Percentiles rank a stretch among this genome's conserved stretches.
These are phyloP conservation scores for Pseudolycoriella hygida DNA, from an alignment of 2,888 invertebrate species.

Conservation along the genomic window DNA sequence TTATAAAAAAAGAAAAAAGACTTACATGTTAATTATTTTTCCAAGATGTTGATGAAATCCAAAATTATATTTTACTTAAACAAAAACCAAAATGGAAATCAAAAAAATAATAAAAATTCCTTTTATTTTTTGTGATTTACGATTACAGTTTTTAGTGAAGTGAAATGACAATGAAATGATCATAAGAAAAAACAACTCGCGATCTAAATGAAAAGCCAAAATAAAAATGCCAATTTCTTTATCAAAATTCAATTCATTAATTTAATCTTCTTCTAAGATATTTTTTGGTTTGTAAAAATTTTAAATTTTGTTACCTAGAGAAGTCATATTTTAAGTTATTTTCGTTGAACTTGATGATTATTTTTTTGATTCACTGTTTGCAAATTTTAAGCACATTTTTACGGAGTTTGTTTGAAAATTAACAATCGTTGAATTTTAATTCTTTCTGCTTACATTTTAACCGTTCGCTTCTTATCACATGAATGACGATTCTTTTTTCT, in stretches of 20 bases:
- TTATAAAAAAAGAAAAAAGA: too few species aligned
- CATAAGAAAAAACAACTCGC: not conserved
- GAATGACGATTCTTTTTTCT: too few species aligned
- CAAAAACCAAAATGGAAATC: too few species aligned
- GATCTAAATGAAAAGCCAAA: constrained; percentile 3
- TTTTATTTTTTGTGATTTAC: not conserved
- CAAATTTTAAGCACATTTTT: too few species aligned
- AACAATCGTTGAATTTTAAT: too few species aligned
- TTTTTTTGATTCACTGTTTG: not conserved
- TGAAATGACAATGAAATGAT: not conserved
- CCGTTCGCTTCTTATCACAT: too few species aligned
- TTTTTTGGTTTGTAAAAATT: not conserved
- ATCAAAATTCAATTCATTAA: not conserved
- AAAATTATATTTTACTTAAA: too few species aligned
- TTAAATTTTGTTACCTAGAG: constrained; percentile 8
- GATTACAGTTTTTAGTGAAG: not conserved
- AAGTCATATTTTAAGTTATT: constrained; percentile 7
- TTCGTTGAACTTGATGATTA: not conserved
- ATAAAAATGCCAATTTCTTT: constrained; percentile 6
- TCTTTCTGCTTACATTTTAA: too few species aligned
- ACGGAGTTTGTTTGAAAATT: too few species aligned
- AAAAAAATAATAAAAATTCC: too few species aligned
- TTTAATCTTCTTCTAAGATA: not conserved
- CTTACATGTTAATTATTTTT: too few species aligned
- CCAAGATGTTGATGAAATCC: too few species aligned